A percentile compares a stretch with the other conserved stretches of the same genome.
phyloP scores from a whole-genome alignment of 2,797 vertebrate species.

The Pangasius macronema region DNA sequence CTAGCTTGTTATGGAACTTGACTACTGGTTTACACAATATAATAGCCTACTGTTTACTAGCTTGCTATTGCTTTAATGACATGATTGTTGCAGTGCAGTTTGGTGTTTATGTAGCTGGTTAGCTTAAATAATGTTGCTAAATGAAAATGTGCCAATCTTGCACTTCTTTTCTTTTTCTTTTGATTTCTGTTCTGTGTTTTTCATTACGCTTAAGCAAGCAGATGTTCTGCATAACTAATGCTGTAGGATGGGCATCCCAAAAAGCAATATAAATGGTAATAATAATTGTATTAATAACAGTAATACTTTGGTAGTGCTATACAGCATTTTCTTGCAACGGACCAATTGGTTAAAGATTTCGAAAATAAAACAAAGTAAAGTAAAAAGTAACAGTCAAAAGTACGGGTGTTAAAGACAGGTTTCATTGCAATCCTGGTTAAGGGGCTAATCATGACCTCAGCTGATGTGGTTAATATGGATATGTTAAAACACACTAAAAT shows the following conservation, averaged over 20 bases:
- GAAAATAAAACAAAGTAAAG: too few relatives aligned
- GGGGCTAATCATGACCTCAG: neutral
- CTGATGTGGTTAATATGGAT: neutral
- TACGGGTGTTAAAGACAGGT: too few relatives aligned
- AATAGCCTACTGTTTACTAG: neutral
- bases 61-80: neutral
- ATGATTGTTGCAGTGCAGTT: neutral
- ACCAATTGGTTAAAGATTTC: too few relatives aligned
- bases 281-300: neutral
- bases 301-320: neutral
- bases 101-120: neutral
- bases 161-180: neutral
- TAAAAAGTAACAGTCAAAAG: too few relatives aligned
- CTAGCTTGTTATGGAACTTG: neutral
- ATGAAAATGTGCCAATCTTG: neutral
- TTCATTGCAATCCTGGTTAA: neutral
- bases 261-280: neutral
- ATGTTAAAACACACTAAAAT: neutral
- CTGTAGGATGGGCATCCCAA: neutral
- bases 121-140: neutral
- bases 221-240: neutral
- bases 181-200: neutral
- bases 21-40: neutral
- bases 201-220: neutral
- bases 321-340: neutral